These are phyloP conservation scores for Penelope pileata DNA, from an alignment of 2,113 vertebrate genomes.

Conservation along the genomic window DNA sequence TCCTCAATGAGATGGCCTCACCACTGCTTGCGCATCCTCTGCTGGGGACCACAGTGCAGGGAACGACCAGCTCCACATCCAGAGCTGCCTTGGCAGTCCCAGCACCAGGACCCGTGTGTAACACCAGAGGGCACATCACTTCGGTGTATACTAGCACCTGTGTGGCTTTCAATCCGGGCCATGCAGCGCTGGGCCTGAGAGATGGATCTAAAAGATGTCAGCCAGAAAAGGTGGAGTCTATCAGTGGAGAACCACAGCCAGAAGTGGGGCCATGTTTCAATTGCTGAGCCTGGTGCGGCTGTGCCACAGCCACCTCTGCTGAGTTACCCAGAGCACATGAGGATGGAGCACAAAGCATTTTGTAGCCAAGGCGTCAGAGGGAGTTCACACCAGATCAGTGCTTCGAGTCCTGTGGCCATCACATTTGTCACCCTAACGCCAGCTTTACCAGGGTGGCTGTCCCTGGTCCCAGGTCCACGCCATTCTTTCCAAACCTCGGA, in stretches of 20 bases:
- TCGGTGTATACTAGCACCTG: too few species aligned
- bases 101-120: neutral
- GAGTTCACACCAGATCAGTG: neutral
- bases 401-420: neutral
- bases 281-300: neutral
- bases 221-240: neutral
- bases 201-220: neutral
- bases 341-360: neutral
- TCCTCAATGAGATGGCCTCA: neutral
- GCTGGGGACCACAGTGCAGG: neutral
- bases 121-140: neutral
- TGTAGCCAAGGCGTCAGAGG: neutral
- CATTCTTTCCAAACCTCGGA: neutral
- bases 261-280: neutral
- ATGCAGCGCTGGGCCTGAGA: neutral
- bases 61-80: neutral
- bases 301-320: neutral
- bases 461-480: neutral
- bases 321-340: rapidly evolving
- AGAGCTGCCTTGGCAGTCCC: neutral
- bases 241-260: neutral
- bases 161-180: neutral
- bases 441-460: neutral
- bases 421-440: neutral
- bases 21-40: neutral